Conservation (phyloP, 2,113 vertebrate genomes). For the Actenoides lindsayi region DNA sequence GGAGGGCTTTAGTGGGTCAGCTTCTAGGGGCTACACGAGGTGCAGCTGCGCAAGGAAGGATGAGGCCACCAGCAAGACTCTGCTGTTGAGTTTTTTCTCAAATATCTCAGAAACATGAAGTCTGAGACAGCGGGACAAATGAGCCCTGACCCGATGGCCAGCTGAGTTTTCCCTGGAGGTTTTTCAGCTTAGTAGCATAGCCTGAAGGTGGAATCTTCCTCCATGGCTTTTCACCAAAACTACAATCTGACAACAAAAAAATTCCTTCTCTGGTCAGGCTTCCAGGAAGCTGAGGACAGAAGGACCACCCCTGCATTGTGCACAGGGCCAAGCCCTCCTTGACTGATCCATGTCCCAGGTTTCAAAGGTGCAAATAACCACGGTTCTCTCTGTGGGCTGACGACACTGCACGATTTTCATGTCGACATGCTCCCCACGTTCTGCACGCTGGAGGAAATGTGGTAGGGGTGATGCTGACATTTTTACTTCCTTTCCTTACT, state of each 20-base stretch:
- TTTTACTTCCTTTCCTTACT: neutral
- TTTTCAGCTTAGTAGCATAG: neutral
- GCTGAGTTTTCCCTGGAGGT: neutral
- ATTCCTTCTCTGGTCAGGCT: neutral
- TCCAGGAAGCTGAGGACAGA: neutral
- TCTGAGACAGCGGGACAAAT: neutral
- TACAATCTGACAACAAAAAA: neutral
- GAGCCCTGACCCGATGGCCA: neutral
- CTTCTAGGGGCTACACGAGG: neutral
- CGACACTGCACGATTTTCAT: accelerated
- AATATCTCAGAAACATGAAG: neutral
- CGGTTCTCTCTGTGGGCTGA: neutral
- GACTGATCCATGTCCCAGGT: neutral
- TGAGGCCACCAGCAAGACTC: neutral
- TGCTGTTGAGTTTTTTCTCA: neutral
- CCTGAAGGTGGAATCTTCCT: neutral
- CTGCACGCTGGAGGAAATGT: neutral
- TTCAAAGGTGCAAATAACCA: neutral
- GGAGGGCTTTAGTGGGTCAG: neutral
- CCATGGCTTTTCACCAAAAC: neutral
- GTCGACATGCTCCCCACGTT: neutral
- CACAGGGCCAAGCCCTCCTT: neutral
- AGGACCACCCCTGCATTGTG: neutral
- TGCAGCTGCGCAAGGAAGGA: neutral
- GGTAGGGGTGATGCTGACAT: neutral